Evolutionary conservation across 2,797 vertebrate species (phyloP), one percentile per base, ranked within the genome.

Genomic region (Brotula barbata): DNA sequence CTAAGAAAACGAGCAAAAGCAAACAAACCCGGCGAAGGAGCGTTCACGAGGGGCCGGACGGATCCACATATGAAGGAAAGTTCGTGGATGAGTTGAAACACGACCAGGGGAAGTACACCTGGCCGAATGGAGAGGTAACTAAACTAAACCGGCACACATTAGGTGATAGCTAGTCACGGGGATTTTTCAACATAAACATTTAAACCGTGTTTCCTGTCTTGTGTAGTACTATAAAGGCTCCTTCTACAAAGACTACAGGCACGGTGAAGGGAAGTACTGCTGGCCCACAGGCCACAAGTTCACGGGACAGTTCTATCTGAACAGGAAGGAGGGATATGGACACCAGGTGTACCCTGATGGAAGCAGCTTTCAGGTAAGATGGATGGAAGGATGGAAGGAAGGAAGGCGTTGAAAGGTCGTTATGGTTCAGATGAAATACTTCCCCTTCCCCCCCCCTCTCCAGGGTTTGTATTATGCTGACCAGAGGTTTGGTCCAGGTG

Each of bases 401-500:
- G 3, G 25, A 28, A 28, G n/a, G 14, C 2, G 22, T 45, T 3
- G 20, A 45, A 12, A 9, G 9, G 11, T 48, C 34, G 8, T 36
- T 10, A 36, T 3, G 3, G 25, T 15, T 16, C 17, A 4, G 44
- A 46, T 48, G 23, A 17, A 5, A 36, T n/a, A n/a, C n/a, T n/a
- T n/a, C n/a, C n/a, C n/a, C n/a, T n/a, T n/a, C n/a, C n/a, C n/a
- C n/a, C n/a, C n/a, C n/a, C n/a, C n/a, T 46, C 6, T 23, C 3
- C 80, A 96, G 96, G 96, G 95, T 33, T 86, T 98, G 69, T 96
- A 95, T 77, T 89, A 80, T 22, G 62, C 64, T 0, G 91, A 93
- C 62, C 71, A 90, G 16, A 90, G 91, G 34, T 93, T 94, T 11
- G 94, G 94, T 40, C 95, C 95, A 0, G 95, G 94, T n/a, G 69